These are phyloP conservation scores for Buphagus erythrorhynchus DNA, from an alignment of 2,797 vertebrate genomes.

Conservation along the genomic window DNA sequence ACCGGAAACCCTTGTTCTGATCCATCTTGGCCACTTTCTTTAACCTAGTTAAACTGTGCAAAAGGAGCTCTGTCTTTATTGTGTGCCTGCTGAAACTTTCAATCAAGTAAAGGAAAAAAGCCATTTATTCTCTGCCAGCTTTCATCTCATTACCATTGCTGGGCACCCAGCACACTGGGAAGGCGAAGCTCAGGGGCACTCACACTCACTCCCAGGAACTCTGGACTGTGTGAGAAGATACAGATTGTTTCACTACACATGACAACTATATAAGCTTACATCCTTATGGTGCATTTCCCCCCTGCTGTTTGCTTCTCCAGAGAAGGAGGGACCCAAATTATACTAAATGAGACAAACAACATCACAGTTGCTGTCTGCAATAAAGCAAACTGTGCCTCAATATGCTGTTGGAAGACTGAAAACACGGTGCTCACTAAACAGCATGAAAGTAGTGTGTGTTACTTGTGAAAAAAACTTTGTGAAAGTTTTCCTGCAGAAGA, in stretches of 20 bases:
- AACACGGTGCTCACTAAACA: neutral
- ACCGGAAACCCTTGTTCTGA: neutral
- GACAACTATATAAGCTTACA: neutral
- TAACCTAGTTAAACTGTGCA: neutral
- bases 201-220: neutral
- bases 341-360: slow-evolving; percentile 55
- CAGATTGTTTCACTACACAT: slow-evolving; percentile 42
- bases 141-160: neutral
- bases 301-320: slow-evolving; percentile 24
- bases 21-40: neutral
- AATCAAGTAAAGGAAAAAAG: neutral
- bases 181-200: neutral
- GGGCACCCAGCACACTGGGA: neutral
- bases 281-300: slow-evolving; percentile 35
- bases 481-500: neutral
- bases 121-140: neutral
- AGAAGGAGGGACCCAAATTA: slow-evolving; percentile 54
- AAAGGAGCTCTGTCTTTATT: neutral
- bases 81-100: neutral
- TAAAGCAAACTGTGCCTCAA: slow-evolving; percentile 58
- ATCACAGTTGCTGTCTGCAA: slow-evolving; percentile 34
- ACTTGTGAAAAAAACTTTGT: neutral
- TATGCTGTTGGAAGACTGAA: neutral
- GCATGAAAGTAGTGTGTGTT: neutral
- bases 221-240: neutral